phyloP scores from a whole-genome alignment of 2,888 invertebrate genomes.

The Platerodrilus igneus region DNA sequence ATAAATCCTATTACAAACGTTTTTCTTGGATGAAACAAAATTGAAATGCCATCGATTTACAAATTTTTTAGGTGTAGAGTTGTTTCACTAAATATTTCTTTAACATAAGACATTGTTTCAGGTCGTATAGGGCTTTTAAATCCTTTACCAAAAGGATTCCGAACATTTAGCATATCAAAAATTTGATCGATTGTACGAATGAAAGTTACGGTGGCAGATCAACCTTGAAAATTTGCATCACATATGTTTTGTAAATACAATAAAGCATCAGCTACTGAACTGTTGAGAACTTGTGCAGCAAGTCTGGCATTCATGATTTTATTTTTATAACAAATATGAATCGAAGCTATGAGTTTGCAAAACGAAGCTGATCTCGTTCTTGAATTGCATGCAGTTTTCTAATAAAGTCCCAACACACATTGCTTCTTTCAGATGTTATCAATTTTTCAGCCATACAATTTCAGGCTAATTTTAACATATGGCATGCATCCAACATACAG shows the following conservation, averaged over 20 bases:
- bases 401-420: conserved; percentile 1
- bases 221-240: conserved; percentile 4
- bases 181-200: conserved; percentile 4
- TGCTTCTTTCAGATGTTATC: too few relatives aligned
- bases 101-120: conserved; percentile 6
- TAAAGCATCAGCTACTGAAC: conserved; percentile 4
- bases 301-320: conserved; percentile 12
- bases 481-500: conserved; percentile 5
- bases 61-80: neutral
- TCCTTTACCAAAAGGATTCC: conserved; percentile 6
- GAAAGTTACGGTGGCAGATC: conserved; percentile 1
- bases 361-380: neutral
- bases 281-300: conserved; percentile 9
- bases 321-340: conserved; percentile 5
- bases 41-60: conserved; percentile 2
- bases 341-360: neutral
- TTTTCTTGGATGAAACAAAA: conserved; percentile 9
- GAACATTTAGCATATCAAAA: conserved; percentile 7
- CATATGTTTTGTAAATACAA: neutral
- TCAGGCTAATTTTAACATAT: conserved; percentile 6
- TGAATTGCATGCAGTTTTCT: conserved; percentile 2
- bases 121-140: conserved; percentile 12
- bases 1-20: conserved; percentile 14
- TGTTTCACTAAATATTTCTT: conserved; percentile 1
- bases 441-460: conserved; percentile 2